These are phyloP conservation scores for Apocrypta bakeri DNA, from an alignment of 1,140 invertebrate species.

Conservation along the genomic window DNA sequence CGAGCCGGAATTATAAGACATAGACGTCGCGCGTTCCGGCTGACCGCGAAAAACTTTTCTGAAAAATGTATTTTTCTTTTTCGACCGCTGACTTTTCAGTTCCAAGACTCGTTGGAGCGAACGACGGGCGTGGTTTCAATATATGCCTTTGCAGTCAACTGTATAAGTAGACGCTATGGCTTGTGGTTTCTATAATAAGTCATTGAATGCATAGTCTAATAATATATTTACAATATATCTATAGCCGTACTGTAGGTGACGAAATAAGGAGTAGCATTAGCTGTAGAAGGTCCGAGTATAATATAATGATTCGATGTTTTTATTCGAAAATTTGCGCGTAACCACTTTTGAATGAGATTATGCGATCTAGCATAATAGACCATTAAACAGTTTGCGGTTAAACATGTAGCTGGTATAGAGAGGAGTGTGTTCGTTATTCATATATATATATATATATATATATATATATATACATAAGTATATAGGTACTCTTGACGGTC, in stretches of 20 bases:
- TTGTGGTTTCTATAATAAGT: no score
- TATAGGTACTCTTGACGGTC: slow-evolving; percentile 1
- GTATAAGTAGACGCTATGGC: no score
- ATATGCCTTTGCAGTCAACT: no score
- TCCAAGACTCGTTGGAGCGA: background rate
- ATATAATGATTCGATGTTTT: slow-evolving; percentile 10
- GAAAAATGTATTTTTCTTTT: background rate
- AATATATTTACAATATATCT: no score
- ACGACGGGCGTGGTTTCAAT: background rate
- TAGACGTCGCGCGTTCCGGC: background rate
- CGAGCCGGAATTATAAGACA: background rate
- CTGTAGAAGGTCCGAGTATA: no score
- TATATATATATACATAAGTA: no score
- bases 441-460: background rate
- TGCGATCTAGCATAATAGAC: slow-evolving; percentile 30
- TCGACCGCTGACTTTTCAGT: background rate
- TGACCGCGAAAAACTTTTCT: background rate
- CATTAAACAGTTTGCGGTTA: slow-evolving; percentile 42
- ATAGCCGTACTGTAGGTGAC: no score
- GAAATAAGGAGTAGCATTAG: no score
- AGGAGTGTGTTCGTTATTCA: background rate
- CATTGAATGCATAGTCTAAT: no score
- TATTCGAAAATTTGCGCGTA: slow-evolving; percentile 28
- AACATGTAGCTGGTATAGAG: slow-evolving; percentile 9
- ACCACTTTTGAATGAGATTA: slow-evolving; percentile 31